phyloP scores from a whole-genome alignment of 2,113 vertebrate species.

The Corvus moneduloides region DNA sequence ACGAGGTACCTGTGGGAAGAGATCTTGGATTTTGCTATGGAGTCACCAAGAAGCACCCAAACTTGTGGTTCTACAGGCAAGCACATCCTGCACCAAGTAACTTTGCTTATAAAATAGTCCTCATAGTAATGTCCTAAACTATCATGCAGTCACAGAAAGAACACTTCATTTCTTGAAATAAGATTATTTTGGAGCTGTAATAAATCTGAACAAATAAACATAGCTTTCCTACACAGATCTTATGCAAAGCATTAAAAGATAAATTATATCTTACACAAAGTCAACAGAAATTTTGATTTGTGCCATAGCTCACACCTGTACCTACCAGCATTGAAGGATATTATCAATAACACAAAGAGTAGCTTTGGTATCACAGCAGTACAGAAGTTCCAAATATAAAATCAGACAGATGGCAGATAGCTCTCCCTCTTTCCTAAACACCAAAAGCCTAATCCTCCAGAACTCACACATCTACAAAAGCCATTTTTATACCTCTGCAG shows the following conservation, averaged over 20 bases:
- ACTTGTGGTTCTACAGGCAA: not conserved
- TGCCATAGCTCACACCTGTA: not conserved
- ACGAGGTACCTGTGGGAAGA: not conserved
- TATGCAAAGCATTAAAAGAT: not conserved
- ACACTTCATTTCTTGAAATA: not conserved
- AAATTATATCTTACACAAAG: not conserved
- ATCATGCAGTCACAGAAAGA: not conserved
- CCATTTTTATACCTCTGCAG: not conserved
- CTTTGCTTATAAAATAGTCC: not conserved
- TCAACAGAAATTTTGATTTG: not conserved
- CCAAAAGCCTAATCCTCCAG: not conserved
- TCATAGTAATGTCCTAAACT: not conserved
- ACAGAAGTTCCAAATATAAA: not conserved
- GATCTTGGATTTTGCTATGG: not conserved
- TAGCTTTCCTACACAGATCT: not conserved
- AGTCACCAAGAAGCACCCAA: not conserved
- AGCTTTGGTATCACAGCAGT: not conserved
- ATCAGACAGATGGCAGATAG: not conserved
- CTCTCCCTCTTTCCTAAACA: not conserved
- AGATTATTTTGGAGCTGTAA: not conserved
- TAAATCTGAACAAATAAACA: not conserved
- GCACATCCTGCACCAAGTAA: not conserved
- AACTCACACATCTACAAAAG: not conserved
- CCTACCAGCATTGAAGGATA: not conserved
- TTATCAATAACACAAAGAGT: not conserved